Base-by-base conservation (phyloP, 1,140 invertebrate genomes). In the Argopecten irradians region DNA sequence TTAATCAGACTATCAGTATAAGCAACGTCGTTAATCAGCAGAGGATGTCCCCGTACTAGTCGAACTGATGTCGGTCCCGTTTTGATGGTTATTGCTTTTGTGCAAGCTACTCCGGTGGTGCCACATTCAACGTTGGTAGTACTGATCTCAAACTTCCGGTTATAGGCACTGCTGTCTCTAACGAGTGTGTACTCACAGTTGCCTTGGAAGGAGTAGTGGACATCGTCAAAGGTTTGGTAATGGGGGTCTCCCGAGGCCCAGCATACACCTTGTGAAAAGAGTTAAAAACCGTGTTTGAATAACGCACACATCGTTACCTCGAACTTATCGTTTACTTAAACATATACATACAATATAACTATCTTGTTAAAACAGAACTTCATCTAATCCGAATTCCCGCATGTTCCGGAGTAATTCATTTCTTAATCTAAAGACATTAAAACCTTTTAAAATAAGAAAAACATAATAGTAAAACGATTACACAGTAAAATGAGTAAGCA, bases 171-270 rank as follows among this genome's bases (percentile, higher is more conserved):
- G n/a, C n/a, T 71, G 22, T 71, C 55, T 22, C 71, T 86, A 0
- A 82, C 96, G 16, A 98, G 95, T 28, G 98, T 96, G 93, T 98
- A 98, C 88, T 97, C 97, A 93, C 98, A 98, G 71, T 97, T 96
- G 16, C 98, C 98, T 95, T 98, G 97, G 94, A 98, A 98, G 92
- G 98, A 97, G 93, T 97, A 98, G 14, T 96, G 95, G 14, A 96
- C 96, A 0, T 97, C 97, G 95, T 98, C 98, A 93, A 98, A 98
- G 0, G 97, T 98, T 90, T 97, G 97, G 92, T 97, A 97, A 94
- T 98, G 98, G 33, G 91, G 90, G 36, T 92, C 91, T n/a, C 92
- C 93, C 28, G 98, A 96, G 0, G 97, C 97, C 0, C 97, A 96
- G 94, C 98, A 94, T n/a, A 87, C 87, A 32, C 88, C 91, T 91